A percentile compares a stretch with the other conserved stretches of the same genome.
phyloP scores from a whole-genome alignment of 2,797 vertebrate genomes.

The Ptychadena robeensis region DNA sequence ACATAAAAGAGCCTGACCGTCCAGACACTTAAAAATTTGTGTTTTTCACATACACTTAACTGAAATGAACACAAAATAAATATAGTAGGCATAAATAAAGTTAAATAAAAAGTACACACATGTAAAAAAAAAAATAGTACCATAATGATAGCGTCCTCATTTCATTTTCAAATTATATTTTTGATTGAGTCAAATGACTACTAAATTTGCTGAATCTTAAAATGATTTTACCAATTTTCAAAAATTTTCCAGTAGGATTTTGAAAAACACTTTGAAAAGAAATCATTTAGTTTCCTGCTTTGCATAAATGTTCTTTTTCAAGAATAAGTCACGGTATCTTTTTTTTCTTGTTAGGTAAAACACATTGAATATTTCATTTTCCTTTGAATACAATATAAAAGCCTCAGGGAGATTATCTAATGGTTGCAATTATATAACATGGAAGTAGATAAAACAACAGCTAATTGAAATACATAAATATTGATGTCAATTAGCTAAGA shows the following conservation, averaged over 20 bases:
- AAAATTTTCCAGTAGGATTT: background rate
- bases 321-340: background rate
- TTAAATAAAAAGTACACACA: too few relatives aligned
- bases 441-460: slow-evolving; percentile 68
- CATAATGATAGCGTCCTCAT: too few relatives aligned
- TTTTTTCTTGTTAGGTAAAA: slow-evolving; percentile 13
- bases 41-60: too few relatives aligned
- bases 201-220: background rate
- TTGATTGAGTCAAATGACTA: too few relatives aligned
- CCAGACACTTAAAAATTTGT: too few relatives aligned
- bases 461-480: slow-evolving; percentile 72
- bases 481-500: slow-evolving; percentile 72
- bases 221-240: background rate
- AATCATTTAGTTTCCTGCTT: background rate
- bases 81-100: too few relatives aligned
- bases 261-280: background rate
- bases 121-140: too few relatives aligned
- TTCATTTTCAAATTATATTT: too few relatives aligned
- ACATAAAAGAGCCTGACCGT: too few relatives aligned
- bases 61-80: too few relatives aligned
- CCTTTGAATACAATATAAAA: slow-evolving; percentile 60
- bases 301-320: background rate
- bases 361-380: slow-evolving; percentile 33
- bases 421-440: slow-evolving; percentile 70
- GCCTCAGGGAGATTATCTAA: slow-evolving; percentile 71